Percentiles rank a stretch among this genome's conserved stretches.
phyloP scores from a whole-genome alignment of 2,888 invertebrate species.

The Pemphredon lugubris region DNA sequence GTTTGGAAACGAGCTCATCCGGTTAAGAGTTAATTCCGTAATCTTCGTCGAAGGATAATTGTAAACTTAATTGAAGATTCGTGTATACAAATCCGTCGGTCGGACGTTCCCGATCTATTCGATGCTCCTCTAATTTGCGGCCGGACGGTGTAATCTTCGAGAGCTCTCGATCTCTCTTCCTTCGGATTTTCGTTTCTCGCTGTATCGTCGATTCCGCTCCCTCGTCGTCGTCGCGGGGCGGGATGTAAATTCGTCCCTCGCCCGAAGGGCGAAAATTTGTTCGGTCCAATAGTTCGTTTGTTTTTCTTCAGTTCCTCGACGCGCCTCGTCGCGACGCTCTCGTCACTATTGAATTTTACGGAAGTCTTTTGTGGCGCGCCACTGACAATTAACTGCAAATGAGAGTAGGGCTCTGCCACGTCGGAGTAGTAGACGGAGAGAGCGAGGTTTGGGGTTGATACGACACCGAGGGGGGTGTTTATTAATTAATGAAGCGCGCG shows the following conservation, averaged over 20 bases:
- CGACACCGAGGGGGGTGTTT: constrained; percentile 45
- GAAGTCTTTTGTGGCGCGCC: constrained; percentile 12
- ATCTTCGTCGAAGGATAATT: too few species aligned
- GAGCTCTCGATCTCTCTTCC: too few species aligned
- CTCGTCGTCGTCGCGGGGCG: too few species aligned
- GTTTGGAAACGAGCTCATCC: too few species aligned
- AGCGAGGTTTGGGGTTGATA: neutral
- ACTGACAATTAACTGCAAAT: constrained; percentile 40
- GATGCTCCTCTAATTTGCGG: neutral
- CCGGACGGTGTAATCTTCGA: neutral
- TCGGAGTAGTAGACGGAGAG: neutral
- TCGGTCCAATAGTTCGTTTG: too few species aligned
- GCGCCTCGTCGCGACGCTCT: neutral
- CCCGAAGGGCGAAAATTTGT: too few species aligned
- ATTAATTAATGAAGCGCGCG: constrained; percentile 66
- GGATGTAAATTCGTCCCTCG: too few species aligned
- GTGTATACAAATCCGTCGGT: too few species aligned
- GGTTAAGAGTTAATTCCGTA: too few species aligned
- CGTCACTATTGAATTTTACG: constrained; percentile 25
- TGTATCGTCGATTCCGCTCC: too few species aligned
- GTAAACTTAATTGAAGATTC: too few species aligned
- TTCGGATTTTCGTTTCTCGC: neutral
- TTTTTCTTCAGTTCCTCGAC: neutral
- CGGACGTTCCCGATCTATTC: neutral
- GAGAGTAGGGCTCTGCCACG: constrained; percentile 3